A percentile compares a stretch with the other conserved stretches of the same genome.
Conservation (phyloP, 2,113 vertebrate species). For the Oreochromis spilurus region DNA sequence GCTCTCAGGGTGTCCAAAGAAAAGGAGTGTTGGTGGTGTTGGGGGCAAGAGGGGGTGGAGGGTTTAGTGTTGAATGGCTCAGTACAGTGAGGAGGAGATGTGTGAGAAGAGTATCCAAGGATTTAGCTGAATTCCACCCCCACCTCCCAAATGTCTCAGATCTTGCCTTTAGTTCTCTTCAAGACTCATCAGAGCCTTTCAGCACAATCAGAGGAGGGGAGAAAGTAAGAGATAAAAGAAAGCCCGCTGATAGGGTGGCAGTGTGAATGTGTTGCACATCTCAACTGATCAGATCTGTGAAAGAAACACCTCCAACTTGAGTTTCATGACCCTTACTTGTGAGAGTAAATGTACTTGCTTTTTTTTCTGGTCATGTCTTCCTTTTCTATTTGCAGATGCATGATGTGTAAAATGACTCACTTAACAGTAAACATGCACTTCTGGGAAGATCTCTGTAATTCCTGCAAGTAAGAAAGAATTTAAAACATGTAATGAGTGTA, state of each 20-base stretch:
- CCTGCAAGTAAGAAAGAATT: neutral
- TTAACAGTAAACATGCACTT: neutral
- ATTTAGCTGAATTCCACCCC: conserved; percentile 5
- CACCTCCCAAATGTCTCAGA: conserved; percentile 56
- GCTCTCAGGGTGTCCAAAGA: conserved; percentile 35
- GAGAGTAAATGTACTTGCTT: neutral
- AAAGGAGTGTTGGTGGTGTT: neutral
- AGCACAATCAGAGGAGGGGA: neutral
- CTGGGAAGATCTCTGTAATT: neutral
- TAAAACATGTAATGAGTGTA: neutral
- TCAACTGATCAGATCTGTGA: neutral
- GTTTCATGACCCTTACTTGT: neutral
- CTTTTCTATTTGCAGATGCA: neutral
- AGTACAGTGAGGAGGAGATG: conserved; percentile 55
- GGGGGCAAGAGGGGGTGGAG: neutral
- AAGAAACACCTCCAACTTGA: neutral
- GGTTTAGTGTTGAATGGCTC: conserved; percentile 35
- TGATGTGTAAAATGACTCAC: neutral
- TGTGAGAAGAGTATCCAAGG: conserved; percentile 25
- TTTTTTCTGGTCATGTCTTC: neutral
- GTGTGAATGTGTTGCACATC: neutral
- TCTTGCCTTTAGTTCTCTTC: conserved; percentile 51
- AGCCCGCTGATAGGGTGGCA: neutral
- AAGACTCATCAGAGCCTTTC: conserved; percentile 13
- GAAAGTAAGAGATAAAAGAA: conserved; percentile 22